Conservation (phyloP, 2,888 invertebrate species). For the Polyploca ridens region DNA sequence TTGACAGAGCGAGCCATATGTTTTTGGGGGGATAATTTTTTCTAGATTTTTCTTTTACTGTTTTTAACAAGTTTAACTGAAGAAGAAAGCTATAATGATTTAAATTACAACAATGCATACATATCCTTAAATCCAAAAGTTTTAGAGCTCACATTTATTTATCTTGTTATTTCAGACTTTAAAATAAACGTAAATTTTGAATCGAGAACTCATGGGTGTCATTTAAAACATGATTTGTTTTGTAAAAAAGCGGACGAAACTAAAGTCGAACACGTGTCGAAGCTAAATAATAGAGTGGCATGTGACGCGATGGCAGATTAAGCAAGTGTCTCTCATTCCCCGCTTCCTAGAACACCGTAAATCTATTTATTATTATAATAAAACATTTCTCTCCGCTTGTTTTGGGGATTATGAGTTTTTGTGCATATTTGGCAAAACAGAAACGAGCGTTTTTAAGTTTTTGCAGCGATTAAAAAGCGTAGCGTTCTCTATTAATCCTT, state of each 20-base stretch:
- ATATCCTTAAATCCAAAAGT: too few species aligned
- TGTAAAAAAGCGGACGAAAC: slow-evolving; percentile 37
- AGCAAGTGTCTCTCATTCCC: slow-evolving; percentile 70
- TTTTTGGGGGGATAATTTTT: too few species aligned
- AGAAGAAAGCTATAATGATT: too few species aligned
- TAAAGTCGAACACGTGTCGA: slow-evolving; percentile 72
- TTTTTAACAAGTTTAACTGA: too few species aligned
- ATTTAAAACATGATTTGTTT: slow-evolving; percentile 26
- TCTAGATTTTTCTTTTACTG: too few species aligned
- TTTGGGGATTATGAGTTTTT: slow-evolving; percentile 66
- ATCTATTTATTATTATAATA: slow-evolving; percentile 62
- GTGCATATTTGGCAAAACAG: slow-evolving; percentile 39
- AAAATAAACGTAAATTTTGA: not conserved
- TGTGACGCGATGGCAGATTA: slow-evolving; percentile 73
- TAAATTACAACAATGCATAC: too few species aligned
- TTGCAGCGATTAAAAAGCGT: not conserved
- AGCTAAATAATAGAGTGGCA: slow-evolving; percentile 66
- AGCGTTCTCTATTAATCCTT: slow-evolving; percentile 6
- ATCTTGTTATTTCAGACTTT: slow-evolving; percentile 13
- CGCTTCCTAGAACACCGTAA: slow-evolving; percentile 70
- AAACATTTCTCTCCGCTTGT: slow-evolving; percentile 52
- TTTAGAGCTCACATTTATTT: too few species aligned
- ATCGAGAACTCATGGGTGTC: slow-evolving; percentile 24
- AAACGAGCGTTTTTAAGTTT: slow-evolving; percentile 13
- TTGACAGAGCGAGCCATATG: too few species aligned